phyloP scores from a whole-genome alignment of 1,140 invertebrate genomes.

The Sesamia nonagrioides region DNA sequence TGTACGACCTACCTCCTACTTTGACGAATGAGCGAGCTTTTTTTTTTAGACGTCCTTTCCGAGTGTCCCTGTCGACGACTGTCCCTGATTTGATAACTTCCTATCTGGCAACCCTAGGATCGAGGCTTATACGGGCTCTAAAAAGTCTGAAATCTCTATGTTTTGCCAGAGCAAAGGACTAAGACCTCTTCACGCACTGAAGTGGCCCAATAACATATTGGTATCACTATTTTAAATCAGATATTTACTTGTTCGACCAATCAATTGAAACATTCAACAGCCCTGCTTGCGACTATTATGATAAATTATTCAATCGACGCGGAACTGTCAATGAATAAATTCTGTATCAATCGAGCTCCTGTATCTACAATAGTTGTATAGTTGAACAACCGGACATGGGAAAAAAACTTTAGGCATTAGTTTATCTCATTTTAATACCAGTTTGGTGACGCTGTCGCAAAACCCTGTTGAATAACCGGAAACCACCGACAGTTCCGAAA shows the following conservation, averaged over 20 bases:
- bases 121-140: no score
- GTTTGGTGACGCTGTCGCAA: neutral
- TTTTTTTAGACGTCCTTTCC: no score
- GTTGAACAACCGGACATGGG: slow-evolving; percentile 21
- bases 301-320: slow-evolving; percentile 30
- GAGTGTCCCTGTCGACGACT: no score
- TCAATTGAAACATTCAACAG: neutral
- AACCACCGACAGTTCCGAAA: neutral
- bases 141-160: no score
- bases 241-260: neutral
- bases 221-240: neutral
- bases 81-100: no score
- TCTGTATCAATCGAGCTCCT: slow-evolving; percentile 10
- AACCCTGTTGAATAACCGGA: slow-evolving; percentile 18
- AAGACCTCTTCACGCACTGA: no score
- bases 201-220: no score
- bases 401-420: neutral
- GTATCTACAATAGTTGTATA: neutral
- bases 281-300: slow-evolving; percentile 18
- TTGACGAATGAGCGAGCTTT: no score
- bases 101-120: no score
- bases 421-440: neutral
- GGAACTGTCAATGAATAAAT: slow-evolving; percentile 18
- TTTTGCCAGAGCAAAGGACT: no score
- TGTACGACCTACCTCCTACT: no score